Evolutionary conservation across 2,888 invertebrate species (phyloP).

Genomic region (Penaeus monodon): DNA sequence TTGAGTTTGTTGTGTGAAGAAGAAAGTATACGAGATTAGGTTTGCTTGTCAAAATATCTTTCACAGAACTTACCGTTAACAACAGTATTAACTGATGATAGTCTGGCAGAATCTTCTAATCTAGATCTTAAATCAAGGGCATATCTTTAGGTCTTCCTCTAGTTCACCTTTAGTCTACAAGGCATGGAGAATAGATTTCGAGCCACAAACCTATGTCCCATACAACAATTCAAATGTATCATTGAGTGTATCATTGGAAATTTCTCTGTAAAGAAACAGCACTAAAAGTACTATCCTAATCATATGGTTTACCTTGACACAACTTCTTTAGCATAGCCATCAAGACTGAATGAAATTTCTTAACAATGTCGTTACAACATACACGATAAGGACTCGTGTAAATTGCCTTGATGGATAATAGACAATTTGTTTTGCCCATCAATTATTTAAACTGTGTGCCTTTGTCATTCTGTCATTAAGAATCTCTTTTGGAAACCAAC

Average conservation of each 20-base stretch:
- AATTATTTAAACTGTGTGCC: no score
- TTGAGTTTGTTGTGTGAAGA: constrained; percentile 6
- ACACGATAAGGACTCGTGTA: constrained; percentile 2
- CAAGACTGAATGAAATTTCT: constrained; percentile 4
- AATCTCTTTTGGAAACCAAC: background rate
- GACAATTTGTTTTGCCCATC: background rate
- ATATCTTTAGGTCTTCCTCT: constrained; percentile 5
- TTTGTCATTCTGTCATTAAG: no score
- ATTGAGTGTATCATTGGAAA: constrained; percentile 12
- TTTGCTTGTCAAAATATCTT: background rate
- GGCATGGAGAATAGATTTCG: background rate
- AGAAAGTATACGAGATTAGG: constrained; percentile 7
- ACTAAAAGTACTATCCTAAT: constrained; percentile 14
- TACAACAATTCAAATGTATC: constrained; percentile 35
- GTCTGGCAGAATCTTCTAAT: constrained; percentile 15
- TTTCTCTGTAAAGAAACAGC: constrained; percentile 25
- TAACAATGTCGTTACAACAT: constrained; percentile 1
- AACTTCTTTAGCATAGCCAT: constrained; percentile 11
- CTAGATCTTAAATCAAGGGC: background rate
- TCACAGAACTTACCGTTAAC: background rate
- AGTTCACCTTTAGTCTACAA: background rate
- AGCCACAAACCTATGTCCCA: constrained; percentile 17
- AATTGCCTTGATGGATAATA: constrained; percentile 16
- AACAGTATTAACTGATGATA: background rate
- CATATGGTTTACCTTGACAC: background rate